Percentiles rank a stretch among this genome's conserved stretches.
Conservation (phyloP, 2,888 invertebrate species). For the Ormyrus rosae region DNA sequence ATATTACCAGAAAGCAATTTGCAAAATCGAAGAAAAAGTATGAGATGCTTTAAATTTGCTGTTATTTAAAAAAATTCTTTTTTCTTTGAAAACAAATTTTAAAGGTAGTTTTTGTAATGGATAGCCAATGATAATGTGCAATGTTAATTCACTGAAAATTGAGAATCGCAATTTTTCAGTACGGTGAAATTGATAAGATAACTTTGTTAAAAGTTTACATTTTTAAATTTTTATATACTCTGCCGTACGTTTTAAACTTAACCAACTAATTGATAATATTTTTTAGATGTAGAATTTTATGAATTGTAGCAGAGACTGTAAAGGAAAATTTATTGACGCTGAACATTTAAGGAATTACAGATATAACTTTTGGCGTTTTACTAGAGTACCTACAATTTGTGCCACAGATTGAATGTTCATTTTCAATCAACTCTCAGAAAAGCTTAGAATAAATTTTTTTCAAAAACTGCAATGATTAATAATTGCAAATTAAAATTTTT, state of each 20-base stretch:
- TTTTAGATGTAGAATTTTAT: slow-evolving; percentile 39
- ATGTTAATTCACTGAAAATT: slow-evolving; percentile 4
- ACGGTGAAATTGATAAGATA: slow-evolving; percentile 17
- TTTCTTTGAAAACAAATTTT: slow-evolving; percentile 21
- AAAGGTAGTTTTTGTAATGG: slow-evolving; percentile 10
- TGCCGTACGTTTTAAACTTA: slow-evolving; percentile 28
- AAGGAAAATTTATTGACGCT: slow-evolving; percentile 10
- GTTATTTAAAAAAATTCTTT: not conserved
- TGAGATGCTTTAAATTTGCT: too few relatives aligned
- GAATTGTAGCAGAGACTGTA: slow-evolving; percentile 13
- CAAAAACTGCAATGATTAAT: slow-evolving; percentile 4
- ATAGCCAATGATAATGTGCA: slow-evolving; percentile 11
- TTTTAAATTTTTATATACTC: slow-evolving; percentile 34
- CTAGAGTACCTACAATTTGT: slow-evolving; percentile 41
- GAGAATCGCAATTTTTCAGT: not conserved
- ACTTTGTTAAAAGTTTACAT: slow-evolving; percentile 35
- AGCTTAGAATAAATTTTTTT: slow-evolving; percentile 29
- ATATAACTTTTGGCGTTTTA: slow-evolving; percentile 23
- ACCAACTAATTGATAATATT: slow-evolving; percentile 36
- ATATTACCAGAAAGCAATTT: too few relatives aligned
- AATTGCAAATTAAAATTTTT: not conserved
- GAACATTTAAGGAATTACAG: slow-evolving; percentile 10
- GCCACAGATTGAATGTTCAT: slow-evolving; percentile 42
- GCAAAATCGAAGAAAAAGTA: not conserved
- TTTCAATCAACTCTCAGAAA: slow-evolving; percentile 15